Percentiles rank a stretch among this genome's conserved stretches.
Evolutionary conservation across 2,113 vertebrate species (phyloP).

Genomic region (Anoplopoma fimbria): DNA sequence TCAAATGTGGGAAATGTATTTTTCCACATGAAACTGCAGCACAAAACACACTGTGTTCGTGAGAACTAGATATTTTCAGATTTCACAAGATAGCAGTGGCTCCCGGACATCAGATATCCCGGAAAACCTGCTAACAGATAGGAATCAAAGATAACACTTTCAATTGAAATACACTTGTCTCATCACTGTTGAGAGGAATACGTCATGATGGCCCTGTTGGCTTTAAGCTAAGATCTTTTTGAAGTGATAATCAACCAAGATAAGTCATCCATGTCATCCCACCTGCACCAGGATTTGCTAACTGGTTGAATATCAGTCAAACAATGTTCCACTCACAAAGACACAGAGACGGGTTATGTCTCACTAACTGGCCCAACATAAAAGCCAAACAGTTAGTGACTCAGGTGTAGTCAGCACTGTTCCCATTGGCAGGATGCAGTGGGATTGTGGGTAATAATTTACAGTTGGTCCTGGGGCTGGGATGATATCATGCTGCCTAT

Average conservation of each 20-base stretch:
- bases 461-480: constrained; percentile 40
- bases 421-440: constrained; percentile 50
- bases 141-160: constrained; percentile 5
- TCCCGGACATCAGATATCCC: not conserved
- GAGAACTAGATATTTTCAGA: not conserved
- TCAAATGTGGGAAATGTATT: not conserved
- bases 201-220: not conserved
- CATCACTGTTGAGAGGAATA: not conserved
- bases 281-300: not conserved
- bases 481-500: constrained; percentile 17
- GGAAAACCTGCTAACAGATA: constrained; percentile 3
- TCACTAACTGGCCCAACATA: constrained; percentile 16
- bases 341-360: not conserved
- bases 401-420: constrained; percentile 50
- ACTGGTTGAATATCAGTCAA: not conserved
- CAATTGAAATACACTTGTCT: not conserved
- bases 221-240: not conserved
- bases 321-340: not conserved
- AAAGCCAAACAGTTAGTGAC: constrained; percentile 37
- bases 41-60: not conserved
- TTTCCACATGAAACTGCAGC: not conserved
- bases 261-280: not conserved
- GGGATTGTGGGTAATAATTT: constrained; percentile 57
- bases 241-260: not conserved
- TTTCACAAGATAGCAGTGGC: not conserved